Conservation (phyloP, 2,797 vertebrate genomes). For the Phataginus tetradactyla region DNA sequence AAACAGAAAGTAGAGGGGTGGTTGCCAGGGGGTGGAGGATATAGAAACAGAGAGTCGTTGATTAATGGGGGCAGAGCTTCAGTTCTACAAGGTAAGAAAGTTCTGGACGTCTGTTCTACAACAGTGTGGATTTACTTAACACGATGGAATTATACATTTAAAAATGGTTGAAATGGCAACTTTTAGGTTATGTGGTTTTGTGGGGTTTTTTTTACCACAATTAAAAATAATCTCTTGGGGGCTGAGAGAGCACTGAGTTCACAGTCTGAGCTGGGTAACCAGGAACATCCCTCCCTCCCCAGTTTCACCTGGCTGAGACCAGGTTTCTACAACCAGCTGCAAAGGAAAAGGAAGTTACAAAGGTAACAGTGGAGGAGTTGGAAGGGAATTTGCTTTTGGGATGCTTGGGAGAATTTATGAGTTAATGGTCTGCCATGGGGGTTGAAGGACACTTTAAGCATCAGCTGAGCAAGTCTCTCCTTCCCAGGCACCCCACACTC, state of each 20-base stretch:
- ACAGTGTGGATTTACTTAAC: neutral
- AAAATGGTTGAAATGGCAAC: neutral
- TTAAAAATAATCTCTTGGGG: constrained; percentile 18
- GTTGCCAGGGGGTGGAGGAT: neutral
- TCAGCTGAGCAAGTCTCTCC: neutral
- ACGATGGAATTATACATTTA: neutral
- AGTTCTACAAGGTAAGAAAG: neutral
- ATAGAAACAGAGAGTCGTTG: accelerated
- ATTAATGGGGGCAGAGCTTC: neutral
- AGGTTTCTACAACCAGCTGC: neutral
- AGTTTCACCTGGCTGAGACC: neutral
- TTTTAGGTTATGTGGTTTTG: neutral
- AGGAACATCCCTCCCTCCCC: neutral
- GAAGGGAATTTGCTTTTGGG: neutral
- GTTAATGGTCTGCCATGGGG: neutral
- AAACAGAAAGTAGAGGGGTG: neutral
- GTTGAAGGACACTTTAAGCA: neutral
- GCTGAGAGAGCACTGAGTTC: accelerated
- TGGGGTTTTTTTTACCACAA: neutral
- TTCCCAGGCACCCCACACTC: neutral
- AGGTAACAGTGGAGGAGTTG: neutral
- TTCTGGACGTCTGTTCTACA: neutral
- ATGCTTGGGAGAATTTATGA: neutral
- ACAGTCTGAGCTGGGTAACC: neutral
- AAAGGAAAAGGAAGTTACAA: constrained; percentile 9